Evolutionary conservation across 2,113 vertebrate genomes (phyloP).

Genomic region (Paramormyrops kingsleyae): DNA sequence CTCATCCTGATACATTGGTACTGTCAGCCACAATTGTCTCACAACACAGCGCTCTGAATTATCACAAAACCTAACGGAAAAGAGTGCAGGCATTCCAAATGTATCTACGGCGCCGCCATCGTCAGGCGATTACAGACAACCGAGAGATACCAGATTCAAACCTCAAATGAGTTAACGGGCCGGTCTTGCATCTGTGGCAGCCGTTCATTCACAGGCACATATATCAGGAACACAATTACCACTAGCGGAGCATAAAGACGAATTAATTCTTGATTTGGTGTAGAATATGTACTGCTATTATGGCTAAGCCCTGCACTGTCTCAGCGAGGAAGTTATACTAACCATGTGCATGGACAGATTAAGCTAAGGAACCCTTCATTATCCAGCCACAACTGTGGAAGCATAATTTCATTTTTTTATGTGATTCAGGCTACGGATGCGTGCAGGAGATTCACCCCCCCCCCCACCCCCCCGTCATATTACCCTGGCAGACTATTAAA

Average conservation of each 20-base stretch:
- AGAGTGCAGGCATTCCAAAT: not conserved
- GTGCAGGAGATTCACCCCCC: conserved; percentile 30
- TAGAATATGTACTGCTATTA: conserved; percentile 36
- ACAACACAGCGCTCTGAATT: not conserved
- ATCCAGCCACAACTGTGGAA: conserved; percentile 28
- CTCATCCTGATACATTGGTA: not conserved
- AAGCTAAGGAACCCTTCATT: conserved; percentile 43
- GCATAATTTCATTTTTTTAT: conserved; percentile 30
- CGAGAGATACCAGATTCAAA: not conserved
- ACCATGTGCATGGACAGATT: conserved; percentile 44
- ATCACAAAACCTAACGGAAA: not conserved
- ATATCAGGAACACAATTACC: conserved; percentile 19
- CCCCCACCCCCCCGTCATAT: conserved; percentile 31
- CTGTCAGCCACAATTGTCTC: not conserved
- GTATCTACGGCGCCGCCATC: not conserved
- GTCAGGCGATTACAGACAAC: not conserved
- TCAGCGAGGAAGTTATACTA: conserved; percentile 43
- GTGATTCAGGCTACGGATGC: conserved; percentile 31
- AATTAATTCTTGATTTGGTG: conserved; percentile 33
- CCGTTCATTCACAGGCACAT: not conserved
- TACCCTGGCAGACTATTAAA: conserved; percentile 63
- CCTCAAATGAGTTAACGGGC: conserved; percentile 9
- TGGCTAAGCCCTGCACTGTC: conserved; percentile 38
- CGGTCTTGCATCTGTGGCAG: not conserved
- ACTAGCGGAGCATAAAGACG: conserved; percentile 23